A percentile compares a stretch with the other conserved stretches of the same genome.
Evolutionary conservation across 1,140 invertebrate species (phyloP).

Genomic region (Aethina tumida): DNA sequence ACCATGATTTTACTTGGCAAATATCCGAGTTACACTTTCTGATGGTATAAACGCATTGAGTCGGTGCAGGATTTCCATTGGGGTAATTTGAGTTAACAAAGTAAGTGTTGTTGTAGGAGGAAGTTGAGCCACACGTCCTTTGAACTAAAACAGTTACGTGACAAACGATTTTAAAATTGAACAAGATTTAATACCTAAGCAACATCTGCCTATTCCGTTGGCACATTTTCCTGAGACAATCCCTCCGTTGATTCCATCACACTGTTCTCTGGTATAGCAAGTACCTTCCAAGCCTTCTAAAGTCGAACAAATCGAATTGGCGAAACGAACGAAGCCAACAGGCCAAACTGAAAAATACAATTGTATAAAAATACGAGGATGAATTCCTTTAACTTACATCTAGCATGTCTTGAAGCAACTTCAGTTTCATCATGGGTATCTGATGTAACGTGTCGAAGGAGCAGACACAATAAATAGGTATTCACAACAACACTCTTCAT

Average conservation of each 20-base stretch:
- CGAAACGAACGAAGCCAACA: slow-evolving; percentile 56
- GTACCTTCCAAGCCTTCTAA: slow-evolving; percentile 56
- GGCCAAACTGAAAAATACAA: slow-evolving; percentile 15
- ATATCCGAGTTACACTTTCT: slow-evolving; percentile 6
- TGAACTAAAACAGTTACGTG: slow-evolving; percentile 44
- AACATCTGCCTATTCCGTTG: slow-evolving; percentile 55
- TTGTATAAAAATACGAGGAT: not conserved
- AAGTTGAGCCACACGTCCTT: slow-evolving; percentile 53
- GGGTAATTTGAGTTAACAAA: slow-evolving; percentile 68
- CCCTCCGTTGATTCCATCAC: slow-evolving; percentile 54
- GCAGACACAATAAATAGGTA: too few species aligned
- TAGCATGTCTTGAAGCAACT: too few species aligned
- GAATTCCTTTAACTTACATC: too few species aligned
- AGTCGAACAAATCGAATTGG: slow-evolving; percentile 52
- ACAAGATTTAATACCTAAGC: slow-evolving; percentile 49
- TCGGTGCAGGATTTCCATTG: slow-evolving; percentile 50
- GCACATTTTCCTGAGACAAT: slow-evolving; percentile 59
- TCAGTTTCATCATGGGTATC: too few species aligned
- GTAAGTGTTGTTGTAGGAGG: slow-evolving; percentile 70
- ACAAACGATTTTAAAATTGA: not conserved
- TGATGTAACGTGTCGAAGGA: too few species aligned
- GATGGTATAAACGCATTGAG: slow-evolving; percentile 59
- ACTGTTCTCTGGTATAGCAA: slow-evolving; percentile 63
- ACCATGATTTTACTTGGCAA: slow-evolving; percentile 2
- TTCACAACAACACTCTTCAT: too few species aligned